Evolutionary conservation across 2,888 invertebrate genomes (phyloP), one percentile per base, ranked within the genome.

Genomic region (Gari tellinella): DNA sequence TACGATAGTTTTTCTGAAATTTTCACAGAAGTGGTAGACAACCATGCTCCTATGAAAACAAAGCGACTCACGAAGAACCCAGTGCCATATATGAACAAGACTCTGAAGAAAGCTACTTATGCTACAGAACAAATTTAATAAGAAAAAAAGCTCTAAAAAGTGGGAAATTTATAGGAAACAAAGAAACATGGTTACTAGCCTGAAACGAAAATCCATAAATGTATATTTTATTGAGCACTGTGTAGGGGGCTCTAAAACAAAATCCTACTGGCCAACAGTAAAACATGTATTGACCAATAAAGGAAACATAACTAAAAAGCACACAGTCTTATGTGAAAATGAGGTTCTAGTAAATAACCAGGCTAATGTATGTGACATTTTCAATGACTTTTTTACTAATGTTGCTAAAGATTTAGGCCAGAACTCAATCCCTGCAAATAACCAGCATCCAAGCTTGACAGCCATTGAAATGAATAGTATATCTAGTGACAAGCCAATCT

Each of bases 11-110:
- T 31, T 31, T 4, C 21, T 48, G 10, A 43, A 19, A 53, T 14
- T 8, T 41, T 72, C n/a, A 15, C 40, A 7, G 26, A 60, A 7
- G 43, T 60, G 14, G 25, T 57, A 15, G 41, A 74, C 51, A 45
- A 57, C n/a, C 64, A 65, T 68, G 68, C 56, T 4, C 68, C 64
- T 17, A 25, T 74, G 19, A 56, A 68, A 62, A 53, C 38, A 1
- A 69, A 51, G 40, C 43, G 49, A 12, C 37, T 37, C 2, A 37
- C 53, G n/a, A 12, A 17, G 14, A 12, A 38, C 17, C 53, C 53
- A 10, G 53, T 38, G 14, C 51, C 68, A 10, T 56, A 55, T 60
- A 61, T 62, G 43, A 68, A 68, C 19, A 14, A 38, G 10, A 8
- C 3, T 8, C 38, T 66, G 10, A 40, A 37, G n/a, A 52, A 43